Evolutionary conservation across 2,888 invertebrate genomes (phyloP), one percentile per base, ranked within the genome.

Genomic region (Elegia similella): DNA sequence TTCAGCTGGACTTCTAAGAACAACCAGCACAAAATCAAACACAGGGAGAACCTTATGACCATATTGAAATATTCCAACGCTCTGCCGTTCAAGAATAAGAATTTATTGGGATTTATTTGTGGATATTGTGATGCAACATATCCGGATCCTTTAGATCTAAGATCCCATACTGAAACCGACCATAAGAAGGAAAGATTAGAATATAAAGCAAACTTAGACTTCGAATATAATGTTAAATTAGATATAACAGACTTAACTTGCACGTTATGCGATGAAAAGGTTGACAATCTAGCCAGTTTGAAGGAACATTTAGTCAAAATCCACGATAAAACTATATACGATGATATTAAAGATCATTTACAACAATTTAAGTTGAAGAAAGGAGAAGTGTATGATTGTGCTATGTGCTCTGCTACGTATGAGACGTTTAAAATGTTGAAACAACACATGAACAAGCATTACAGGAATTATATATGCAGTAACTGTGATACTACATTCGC

Each of bases 381-480:
- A 46, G 88, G 86, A 0, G 86, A 86, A 0, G 67, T 80, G 0
- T 86, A 82, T 16, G 82, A 87, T 7, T 90, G 89, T 59, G 80
- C 78, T 0, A 73, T 87, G 75, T 90, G 89, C 42, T 58, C 83
- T 0, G 77, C 83, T 0, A 86, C 82, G 0, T 89, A 88, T 52
- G 89, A 89, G 48, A 89, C 88, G 0, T 90, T 88, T 55, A 88
- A 88, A 53, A 88, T 86, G 86, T 16, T 90, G 0, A 86, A 86
- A 64, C 88, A 88, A 30, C 89, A 90, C 44, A 89, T 90, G 89
- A 89, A 90, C 7, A 74, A 75, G 1, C 89, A 89, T 62, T 89
- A 88, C 23, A 67, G 67, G 0, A 88, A 89, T 17, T 88, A 84
- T 38, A 71, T 65, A 0, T 89, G 89, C n/a, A 62, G 55, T 0